A percentile compares a stretch with the other conserved stretches of the same genome.
Conservation (phyloP, 2,888 invertebrate species). For the Tiliacea citrago region DNA sequence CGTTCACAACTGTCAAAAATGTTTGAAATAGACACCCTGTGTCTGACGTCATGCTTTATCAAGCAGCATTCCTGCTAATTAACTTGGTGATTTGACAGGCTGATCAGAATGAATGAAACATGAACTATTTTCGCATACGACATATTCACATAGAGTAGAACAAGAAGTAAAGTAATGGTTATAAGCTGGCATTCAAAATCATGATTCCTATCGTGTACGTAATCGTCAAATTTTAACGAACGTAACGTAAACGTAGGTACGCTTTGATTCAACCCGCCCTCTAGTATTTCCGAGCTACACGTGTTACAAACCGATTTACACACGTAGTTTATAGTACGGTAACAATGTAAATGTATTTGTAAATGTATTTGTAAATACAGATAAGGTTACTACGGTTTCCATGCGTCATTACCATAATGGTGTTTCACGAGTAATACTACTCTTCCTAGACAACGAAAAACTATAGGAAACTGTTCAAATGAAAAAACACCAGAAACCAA, state of each 20-base stretch:
- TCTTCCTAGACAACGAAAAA: constrained; percentile 48
- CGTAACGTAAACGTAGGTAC: constrained; percentile 10
- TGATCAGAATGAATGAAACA: no score
- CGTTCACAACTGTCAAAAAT: background rate
- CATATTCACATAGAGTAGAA: no score
- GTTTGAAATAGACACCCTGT: background rate
- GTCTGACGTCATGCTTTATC: background rate
- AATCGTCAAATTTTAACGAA: constrained; percentile 4
- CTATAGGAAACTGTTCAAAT: constrained; percentile 18
- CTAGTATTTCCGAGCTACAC: constrained; percentile 53
- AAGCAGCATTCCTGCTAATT: background rate
- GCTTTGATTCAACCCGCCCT: constrained; percentile 39
- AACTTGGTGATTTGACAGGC: background rate
- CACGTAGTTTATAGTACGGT: constrained; percentile 41
- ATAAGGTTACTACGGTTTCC: constrained; percentile 49
- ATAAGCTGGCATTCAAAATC: background rate
- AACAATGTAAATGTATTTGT: constrained; percentile 59
- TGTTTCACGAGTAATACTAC: constrained; percentile 28
- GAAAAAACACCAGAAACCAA: constrained; percentile 43
- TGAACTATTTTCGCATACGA: no score
- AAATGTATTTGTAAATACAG: constrained; percentile 50
- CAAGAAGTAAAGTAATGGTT: background rate
- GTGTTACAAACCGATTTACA: constrained; percentile 58
- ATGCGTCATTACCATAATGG: constrained; percentile 44
- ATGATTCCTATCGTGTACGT: background rate